Evolutionary conservation across 1,140 invertebrate species (phyloP), one percentile per base, ranked within the genome.

Genomic region (Procambarus clarkii): DNA sequence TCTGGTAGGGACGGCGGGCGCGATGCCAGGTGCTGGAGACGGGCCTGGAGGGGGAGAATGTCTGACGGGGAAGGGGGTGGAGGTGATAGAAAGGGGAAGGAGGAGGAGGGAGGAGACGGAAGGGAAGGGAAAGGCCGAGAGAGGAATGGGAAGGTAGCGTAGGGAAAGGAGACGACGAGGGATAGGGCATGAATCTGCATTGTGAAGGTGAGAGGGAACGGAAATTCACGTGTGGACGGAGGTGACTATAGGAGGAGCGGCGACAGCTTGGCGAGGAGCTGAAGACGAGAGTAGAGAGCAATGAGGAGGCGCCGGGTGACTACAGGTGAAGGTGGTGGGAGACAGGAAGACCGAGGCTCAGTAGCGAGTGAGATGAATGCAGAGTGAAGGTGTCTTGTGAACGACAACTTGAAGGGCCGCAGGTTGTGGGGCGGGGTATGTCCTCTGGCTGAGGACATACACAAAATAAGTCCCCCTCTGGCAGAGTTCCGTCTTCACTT

Each of bases 301-400:
- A 8, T n/a, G 13, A 58, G 54, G 54, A 9, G 13, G 7, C 21
- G 71, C 21, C 1, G 0, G 48, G 44, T 54, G 50, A 48, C 46
- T 80, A 48, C 50, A 34, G 34, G 46, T 13, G 79, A 80, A 21
- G 79, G 46, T 48, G 79, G 46, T 48, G 79, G 79, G 50, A 80
- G 79, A 54, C 48, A 34, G 34, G 34, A 34, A 34, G 34, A 34
- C 0, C 34, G 34, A 34, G 34, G 34, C 34, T 34, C 34, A 34
- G 34, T 34, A 34, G 34, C 34, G 34, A 34, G 34, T 34, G 34
- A 34, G 34, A 34, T 34, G 34, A 34, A 34, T 34, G 1, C 34
- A 34, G 0, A 34, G 34, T 34, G 34, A 34, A 34, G 34, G 34
- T 34, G 34, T 34, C 34, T 34, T 34, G 34, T 34, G 1, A 34